A percentile compares a stretch with the other conserved stretches of the same genome.
These are phyloP conservation scores for Catharus bicknelli DNA, from an alignment of 2,113 vertebrate genomes.

Conservation along the genomic window DNA sequence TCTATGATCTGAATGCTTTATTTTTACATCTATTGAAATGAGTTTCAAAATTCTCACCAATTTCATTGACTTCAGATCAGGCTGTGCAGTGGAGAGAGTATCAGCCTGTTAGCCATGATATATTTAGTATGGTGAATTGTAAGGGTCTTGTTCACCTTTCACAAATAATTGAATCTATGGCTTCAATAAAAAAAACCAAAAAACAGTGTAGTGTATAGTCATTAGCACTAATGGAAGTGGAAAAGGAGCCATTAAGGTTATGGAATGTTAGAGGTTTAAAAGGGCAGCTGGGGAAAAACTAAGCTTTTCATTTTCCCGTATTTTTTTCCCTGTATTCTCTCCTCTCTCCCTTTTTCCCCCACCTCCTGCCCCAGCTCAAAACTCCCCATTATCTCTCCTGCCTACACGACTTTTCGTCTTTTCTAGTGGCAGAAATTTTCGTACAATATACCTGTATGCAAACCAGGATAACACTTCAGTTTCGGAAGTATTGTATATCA, in stretches of 20 bases:
- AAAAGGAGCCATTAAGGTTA: background rate
- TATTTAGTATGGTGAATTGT: background rate
- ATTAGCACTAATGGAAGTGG: background rate
- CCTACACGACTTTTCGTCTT: background rate
- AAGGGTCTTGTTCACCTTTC: background rate
- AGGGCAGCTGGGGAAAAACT: background rate
- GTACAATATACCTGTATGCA: background rate
- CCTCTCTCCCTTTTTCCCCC: background rate
- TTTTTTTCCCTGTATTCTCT: rapidly evolving
- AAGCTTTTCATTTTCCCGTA: background rate
- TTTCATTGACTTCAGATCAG: background rate
- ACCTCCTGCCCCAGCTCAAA: background rate
- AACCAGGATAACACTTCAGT: background rate
- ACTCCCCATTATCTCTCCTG: background rate
- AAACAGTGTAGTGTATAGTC: background rate
- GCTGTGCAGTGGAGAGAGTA: rapidly evolving
- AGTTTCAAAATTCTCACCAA: background rate
- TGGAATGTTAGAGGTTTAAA: background rate
- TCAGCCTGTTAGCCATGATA: background rate
- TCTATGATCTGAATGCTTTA: background rate
- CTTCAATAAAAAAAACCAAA: background rate
- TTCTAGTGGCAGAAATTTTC: background rate
- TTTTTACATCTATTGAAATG: background rate
- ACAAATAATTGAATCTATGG: background rate
- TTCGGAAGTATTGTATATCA: background rate